Percentiles rank a stretch among this genome's conserved stretches.
These are phyloP conservation scores for Andrena fulva DNA, from an alignment of 2,888 invertebrate species.

Conservation along the genomic window DNA sequence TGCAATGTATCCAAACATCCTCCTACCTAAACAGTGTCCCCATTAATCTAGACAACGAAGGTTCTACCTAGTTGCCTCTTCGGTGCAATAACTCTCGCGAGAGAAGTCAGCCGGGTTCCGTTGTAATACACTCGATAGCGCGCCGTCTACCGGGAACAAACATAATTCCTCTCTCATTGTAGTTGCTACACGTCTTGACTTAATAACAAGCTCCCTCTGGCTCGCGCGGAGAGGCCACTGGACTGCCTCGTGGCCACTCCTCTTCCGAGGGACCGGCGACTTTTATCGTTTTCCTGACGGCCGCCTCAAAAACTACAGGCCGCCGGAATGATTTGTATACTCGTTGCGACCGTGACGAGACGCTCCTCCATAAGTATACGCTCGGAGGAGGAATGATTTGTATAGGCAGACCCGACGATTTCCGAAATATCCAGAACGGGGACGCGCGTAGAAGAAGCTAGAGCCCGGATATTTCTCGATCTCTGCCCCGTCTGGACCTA, in stretches of 20 bases:
- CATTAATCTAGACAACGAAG: too few species aligned
- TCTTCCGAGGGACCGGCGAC: slow-evolving; percentile 63
- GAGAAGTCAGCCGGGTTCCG: slow-evolving; percentile 2
- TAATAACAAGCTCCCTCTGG: slow-evolving; percentile 64
- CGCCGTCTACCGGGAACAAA: slow-evolving; percentile 43
- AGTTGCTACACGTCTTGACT: slow-evolving; percentile 69
- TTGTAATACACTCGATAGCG: slow-evolving; percentile 29
- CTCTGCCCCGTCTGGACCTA: not conserved
- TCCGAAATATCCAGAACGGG: slow-evolving; percentile 55
- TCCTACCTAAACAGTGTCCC: too few species aligned
- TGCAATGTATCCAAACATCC: too few species aligned
- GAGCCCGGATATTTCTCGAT: slow-evolving; percentile 12
- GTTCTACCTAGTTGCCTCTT: not conserved
- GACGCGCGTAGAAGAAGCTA: not conserved
- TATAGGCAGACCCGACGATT: slow-evolving; percentile 68
- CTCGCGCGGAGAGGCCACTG: slow-evolving; percentile 49
- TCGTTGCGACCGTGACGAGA: slow-evolving; percentile 63
- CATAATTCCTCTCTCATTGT: slow-evolving; percentile 62
- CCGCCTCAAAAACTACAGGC: slow-evolving; percentile 77
- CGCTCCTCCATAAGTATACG: slow-evolving; percentile 73
- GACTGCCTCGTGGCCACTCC: slow-evolving; percentile 60
- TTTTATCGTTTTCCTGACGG: slow-evolving; percentile 72
- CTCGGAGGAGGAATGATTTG: slow-evolving; percentile 73
- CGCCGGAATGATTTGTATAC: slow-evolving; percentile 82
- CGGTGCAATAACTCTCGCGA: slow-evolving; percentile 4